A percentile compares a stretch with the other conserved stretches of the same genome.
Evolutionary conservation across 2,113 vertebrate species (phyloP).

Genomic region (Hemichromis elongatus): DNA sequence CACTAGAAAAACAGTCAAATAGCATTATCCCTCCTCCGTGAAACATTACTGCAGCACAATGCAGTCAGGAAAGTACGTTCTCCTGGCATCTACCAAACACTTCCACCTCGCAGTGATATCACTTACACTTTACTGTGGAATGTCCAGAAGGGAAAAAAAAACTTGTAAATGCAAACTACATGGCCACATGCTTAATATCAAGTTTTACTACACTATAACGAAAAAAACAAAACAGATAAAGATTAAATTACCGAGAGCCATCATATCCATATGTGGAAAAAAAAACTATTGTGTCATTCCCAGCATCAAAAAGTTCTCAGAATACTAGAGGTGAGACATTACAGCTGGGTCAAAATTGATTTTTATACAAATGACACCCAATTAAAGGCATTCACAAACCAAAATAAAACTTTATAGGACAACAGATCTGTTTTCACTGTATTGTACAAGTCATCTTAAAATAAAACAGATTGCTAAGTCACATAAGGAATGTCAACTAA

Average conservation of each 20-base stretch:
- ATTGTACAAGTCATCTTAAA: too few relatives aligned
- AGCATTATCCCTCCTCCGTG: background rate
- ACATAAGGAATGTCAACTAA: background rate
- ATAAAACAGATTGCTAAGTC: background rate
- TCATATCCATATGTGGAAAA: too few relatives aligned
- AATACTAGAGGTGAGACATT: background rate
- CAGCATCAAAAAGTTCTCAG: background rate
- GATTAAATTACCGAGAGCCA: background rate
- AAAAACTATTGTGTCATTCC: background rate
- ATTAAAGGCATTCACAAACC: too few relatives aligned
- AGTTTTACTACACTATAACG: background rate
- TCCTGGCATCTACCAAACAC: background rate
- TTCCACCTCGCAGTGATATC: background rate
- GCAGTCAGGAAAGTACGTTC: background rate
- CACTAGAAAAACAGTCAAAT: background rate
- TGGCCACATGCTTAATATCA: background rate
- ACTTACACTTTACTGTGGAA: background rate
- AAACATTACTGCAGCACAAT: background rate
- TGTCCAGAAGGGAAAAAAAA: background rate
- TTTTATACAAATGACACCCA: background rate
- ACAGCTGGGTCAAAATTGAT: background rate
- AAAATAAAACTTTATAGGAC: too few relatives aligned
- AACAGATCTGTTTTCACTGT: background rate
- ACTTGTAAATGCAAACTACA: background rate
- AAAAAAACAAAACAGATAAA: rapidly evolving